Percentiles rank a stretch among this genome's conserved stretches.
Conservation (phyloP, 2,888 invertebrate genomes). For the Empis stercorea region DNA sequence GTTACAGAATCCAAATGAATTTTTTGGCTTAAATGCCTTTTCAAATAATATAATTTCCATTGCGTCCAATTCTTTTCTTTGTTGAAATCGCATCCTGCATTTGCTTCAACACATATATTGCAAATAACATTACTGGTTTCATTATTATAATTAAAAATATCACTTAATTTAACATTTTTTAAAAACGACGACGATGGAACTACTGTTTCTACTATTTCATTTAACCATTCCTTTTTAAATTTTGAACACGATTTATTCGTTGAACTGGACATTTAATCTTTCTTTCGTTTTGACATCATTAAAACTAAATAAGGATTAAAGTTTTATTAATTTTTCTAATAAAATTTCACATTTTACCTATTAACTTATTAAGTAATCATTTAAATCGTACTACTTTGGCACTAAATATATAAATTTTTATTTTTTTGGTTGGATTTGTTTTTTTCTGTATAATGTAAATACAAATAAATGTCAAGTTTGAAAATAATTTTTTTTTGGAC, state of each 20-base stretch:
- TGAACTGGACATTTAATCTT: background rate
- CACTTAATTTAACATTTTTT: constrained; percentile 3
- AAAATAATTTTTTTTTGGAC: too few relatives aligned
- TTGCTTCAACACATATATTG: constrained; percentile 5
- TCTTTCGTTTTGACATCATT: constrained; percentile 4
- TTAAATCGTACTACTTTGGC: too few relatives aligned
- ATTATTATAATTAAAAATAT: constrained; percentile 4
- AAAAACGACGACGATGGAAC: background rate
- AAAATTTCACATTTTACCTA: background rate
- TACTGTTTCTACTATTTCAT: constrained; percentile 3
- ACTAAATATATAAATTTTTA: too few relatives aligned
- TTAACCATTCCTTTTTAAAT: constrained; percentile 4
- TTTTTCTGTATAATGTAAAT: too few relatives aligned
- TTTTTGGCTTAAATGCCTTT: constrained; percentile 3
- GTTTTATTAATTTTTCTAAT: background rate
- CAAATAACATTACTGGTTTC: constrained; percentile 2
- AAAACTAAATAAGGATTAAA: background rate
- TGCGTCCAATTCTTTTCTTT: background rate
- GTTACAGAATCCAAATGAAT: constrained; percentile 1
- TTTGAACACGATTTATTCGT: constrained; percentile 3
- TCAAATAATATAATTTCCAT: background rate
- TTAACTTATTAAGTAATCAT: too few relatives aligned
- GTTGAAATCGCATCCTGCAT: background rate
- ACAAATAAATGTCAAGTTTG: too few relatives aligned
- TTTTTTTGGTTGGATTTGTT: too few relatives aligned